Conservation (phyloP, 1,140 invertebrate genomes). For the Octopus bimaculoides region DNA sequence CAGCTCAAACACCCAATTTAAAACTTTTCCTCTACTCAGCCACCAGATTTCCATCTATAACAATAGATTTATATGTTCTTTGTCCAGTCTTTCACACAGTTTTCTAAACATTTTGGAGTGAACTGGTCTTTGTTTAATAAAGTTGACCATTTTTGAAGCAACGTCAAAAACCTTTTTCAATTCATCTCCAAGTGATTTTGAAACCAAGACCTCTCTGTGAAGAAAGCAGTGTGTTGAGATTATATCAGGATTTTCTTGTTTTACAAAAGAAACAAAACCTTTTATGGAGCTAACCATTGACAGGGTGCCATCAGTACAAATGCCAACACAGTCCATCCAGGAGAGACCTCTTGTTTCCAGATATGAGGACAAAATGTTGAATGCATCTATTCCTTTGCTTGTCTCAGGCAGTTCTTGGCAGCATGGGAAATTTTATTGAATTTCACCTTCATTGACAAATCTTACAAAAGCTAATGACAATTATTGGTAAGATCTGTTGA, state of each 20-base stretch:
- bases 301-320: constrained; percentile 2
- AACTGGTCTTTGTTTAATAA: constrained; percentile 13
- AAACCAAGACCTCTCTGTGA: constrained; percentile 4
- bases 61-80: constrained; percentile 1
- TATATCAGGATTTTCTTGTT: constrained; percentile 1
- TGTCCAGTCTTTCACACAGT: constrained; percentile 7
- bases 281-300: constrained; percentile 1
- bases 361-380: not conserved
- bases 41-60: not conserved
- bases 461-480: not conserved
- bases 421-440: not conserved
- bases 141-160: not conserved
- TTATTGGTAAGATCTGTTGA: constrained; percentile 6
- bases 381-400: not conserved
- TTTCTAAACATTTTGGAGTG: constrained; percentile 4
- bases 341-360: not conserved
- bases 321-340: not conserved
- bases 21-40: not conserved
- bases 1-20: not conserved
- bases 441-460: constrained; percentile 10
- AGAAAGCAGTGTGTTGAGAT: not conserved
- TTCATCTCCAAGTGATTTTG: constrained; percentile 10
- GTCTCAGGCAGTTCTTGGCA: constrained; percentile 9
- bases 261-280: constrained; percentile 12
- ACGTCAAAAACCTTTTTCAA: constrained; percentile 10